Percentiles rank a stretch among this genome's conserved stretches.
Conservation (phyloP, 2,888 invertebrate species). For the Nomada hirtipes region DNA sequence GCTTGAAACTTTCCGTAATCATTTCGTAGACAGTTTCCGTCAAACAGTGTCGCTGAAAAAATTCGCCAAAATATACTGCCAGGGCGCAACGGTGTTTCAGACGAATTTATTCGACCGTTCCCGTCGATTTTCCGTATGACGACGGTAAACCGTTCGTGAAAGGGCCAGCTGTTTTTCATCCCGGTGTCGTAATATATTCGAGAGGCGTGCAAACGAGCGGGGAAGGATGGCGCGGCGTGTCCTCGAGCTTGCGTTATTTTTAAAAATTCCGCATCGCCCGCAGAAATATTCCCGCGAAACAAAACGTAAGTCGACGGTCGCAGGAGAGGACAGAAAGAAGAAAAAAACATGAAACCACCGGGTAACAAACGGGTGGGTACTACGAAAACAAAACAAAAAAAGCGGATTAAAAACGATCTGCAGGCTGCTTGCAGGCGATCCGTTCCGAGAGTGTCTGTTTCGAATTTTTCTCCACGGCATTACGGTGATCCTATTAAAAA, state of each 20-base stretch:
- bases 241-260: slow-evolving; percentile 1
- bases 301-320: not conserved
- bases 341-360: not conserved
- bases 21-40: too few relatives aligned
- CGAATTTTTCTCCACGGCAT: slow-evolving; percentile 6
- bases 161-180: slow-evolving; percentile 14
- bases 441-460: slow-evolving; percentile 13
- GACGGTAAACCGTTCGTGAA: too few relatives aligned
- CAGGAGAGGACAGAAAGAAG: not conserved
- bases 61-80: too few relatives aligned
- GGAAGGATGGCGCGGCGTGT: not conserved
- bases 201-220: slow-evolving; percentile 6
- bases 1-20: too few relatives aligned
- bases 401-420: slow-evolving; percentile 22
- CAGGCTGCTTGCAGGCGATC: slow-evolving; percentile 1
- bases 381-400: not conserved
- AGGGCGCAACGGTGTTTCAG: not conserved
- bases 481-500: slow-evolving; percentile 25
- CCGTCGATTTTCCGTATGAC: not conserved
- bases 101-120: not conserved
- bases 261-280: slow-evolving; percentile 15
- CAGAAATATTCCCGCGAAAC: slow-evolving; percentile 1
- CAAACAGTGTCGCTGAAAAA: too few relatives aligned
- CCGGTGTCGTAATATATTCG: slow-evolving; percentile 9
- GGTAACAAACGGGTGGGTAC: not conserved